Evolutionary conservation across 1,140 invertebrate genomes (phyloP).

Genomic region (Latrodectus geometricus): DNA sequence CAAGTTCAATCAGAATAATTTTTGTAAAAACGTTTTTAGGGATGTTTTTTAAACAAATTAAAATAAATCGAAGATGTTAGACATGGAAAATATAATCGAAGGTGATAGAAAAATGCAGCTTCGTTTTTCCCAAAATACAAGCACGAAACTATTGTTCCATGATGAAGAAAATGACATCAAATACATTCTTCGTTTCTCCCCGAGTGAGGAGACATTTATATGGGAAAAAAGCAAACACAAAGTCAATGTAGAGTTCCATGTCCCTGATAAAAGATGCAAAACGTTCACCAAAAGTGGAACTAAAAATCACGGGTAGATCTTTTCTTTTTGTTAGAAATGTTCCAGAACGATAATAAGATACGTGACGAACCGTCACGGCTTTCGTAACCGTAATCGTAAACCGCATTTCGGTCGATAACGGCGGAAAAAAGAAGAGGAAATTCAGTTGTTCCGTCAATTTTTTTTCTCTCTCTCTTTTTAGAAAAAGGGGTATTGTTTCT

Average conservation of each 20-base stretch:
- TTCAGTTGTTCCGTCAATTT: background rate
- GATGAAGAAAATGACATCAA: background rate
- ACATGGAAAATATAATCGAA: background rate
- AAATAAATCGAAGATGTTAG: no score
- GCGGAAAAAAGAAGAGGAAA: constrained; percentile 4
- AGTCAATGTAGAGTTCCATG: background rate
- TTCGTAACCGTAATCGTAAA: constrained; percentile 28
- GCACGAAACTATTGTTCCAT: background rate
- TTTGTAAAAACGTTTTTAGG: no score
- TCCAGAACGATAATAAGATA: constrained; percentile 17
- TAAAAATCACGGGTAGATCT: constrained; percentile 11
- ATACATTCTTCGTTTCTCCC: background rate
- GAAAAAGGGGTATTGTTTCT: constrained; percentile 1
- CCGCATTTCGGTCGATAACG: constrained; percentile 14
- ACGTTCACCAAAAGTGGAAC: background rate
- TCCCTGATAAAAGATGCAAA: constrained; percentile 30
- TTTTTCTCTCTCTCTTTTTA: background rate
- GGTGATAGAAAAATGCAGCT: no score
- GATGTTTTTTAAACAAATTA: no score
- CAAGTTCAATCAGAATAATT: no score
- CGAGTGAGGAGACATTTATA: background rate
- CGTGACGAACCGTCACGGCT: background rate
- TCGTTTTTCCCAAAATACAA: background rate
- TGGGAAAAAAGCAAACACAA: background rate
- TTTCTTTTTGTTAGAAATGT: background rate